Evolutionary conservation across 2,888 invertebrate species (phyloP).

Genomic region (Neria commutata): DNA sequence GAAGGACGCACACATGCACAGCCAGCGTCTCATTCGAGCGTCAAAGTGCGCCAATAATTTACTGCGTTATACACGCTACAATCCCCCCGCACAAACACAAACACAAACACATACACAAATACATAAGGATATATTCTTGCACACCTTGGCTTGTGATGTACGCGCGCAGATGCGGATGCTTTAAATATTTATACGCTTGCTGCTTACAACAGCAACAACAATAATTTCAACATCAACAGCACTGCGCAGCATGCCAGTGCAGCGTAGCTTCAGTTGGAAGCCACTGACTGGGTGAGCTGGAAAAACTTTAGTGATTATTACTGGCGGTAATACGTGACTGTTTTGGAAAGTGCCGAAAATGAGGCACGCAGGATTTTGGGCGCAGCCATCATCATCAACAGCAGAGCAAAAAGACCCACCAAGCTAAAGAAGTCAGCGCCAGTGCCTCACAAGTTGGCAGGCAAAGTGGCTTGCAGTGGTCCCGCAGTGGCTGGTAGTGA

Average conservation of each 20-base stretch:
- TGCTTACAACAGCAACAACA: constrained; percentile 23
- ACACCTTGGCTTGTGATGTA: not conserved
- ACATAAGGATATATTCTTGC: not conserved
- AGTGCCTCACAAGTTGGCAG: too few relatives aligned
- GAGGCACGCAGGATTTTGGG: constrained; percentile 42
- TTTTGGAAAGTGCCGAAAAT: constrained; percentile 59
- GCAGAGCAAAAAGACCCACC: too few relatives aligned
- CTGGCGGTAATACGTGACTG: constrained; percentile 61
- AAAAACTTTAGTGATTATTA: constrained; percentile 62
- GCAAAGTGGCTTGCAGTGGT: too few relatives aligned
- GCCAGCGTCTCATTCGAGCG: constrained; percentile 23
- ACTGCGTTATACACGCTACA: constrained; percentile 29
- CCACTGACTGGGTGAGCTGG: constrained; percentile 23
- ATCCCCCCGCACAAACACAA: constrained; percentile 17
- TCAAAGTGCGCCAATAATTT: constrained; percentile 49
- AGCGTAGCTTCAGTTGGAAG: too few relatives aligned
- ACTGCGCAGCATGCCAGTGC: not conserved
- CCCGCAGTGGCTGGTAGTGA: constrained; percentile 28
- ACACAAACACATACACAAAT: constrained; percentile 7
- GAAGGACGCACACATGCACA: constrained; percentile 27
- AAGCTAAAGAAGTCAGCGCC: too few relatives aligned
- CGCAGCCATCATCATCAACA: constrained; percentile 2
- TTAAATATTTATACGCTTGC: constrained; percentile 33
- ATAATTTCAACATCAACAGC: constrained; percentile 13
- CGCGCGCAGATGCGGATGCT: constrained; percentile 20